A percentile compares a stretch with the other conserved stretches of the same genome.
These are phyloP conservation scores for Chloroclysta siterata DNA, from an alignment of 2,888 invertebrate genomes.

Conservation along the genomic window DNA sequence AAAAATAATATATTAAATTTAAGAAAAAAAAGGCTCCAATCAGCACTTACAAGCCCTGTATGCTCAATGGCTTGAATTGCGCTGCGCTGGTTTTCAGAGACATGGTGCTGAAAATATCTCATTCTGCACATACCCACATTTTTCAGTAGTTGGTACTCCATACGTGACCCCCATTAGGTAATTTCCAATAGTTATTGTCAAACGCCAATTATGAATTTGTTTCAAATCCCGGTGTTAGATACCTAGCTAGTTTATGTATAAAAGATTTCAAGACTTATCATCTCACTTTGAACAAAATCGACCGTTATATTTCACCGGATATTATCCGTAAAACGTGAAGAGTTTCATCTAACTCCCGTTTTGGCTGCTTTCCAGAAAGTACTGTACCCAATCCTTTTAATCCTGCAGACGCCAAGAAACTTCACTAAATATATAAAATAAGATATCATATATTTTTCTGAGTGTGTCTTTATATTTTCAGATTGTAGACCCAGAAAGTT, in stretches of 20 bases:
- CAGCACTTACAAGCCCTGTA: no score
- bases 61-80: no score
- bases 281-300: slow-evolving; percentile 5
- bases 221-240: no score
- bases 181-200: no score
- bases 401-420: slow-evolving; percentile 20
- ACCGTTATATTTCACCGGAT: slow-evolving; percentile 5
- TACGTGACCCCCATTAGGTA: background rate
- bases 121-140: no score
- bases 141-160: no score
- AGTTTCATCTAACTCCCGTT: slow-evolving; percentile 17
- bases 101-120: no score
- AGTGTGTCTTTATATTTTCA: slow-evolving; percentile 59
- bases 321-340: slow-evolving; percentile 21
- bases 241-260: no score
- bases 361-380: slow-evolving; percentile 24
- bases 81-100: no score
- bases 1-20: no score
- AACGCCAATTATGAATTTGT: no score
- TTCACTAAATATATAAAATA: slow-evolving; percentile 12
- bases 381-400: slow-evolving; percentile 21
- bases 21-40: no score
- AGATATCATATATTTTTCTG: background rate
- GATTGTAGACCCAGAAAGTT: slow-evolving; percentile 88
- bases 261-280: background rate